Percentiles rank a stretch among this genome's conserved stretches.
phyloP scores from a whole-genome alignment of 2,113 vertebrate genomes.

The Austrofundulus limnaeus region DNA sequence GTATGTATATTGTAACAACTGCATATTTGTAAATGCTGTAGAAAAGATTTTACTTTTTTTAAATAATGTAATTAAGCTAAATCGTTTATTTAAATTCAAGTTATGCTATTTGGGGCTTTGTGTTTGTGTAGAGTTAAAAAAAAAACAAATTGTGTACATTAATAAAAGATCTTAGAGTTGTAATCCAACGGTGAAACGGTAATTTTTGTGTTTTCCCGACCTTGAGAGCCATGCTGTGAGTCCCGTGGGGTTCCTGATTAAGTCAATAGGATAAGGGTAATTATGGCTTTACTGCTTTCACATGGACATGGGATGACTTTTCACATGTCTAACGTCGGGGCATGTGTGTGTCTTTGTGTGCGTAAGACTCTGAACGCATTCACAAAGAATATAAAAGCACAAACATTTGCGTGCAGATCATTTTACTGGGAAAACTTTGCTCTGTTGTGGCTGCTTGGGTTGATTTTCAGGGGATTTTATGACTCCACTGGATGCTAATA shows the following conservation, averaged over 20 bases:
- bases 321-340: conserved; percentile 53
- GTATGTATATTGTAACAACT: conserved; percentile 45
- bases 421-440: neutral
- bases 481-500: neutral
- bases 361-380: neutral
- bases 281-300: conserved; percentile 73
- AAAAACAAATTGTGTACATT: conserved; percentile 33
- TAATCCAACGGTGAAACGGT: conserved; percentile 23
- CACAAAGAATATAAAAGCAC: neutral
- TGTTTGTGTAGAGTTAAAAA: conserved; percentile 49
- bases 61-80: conserved; percentile 58
- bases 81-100: conserved; percentile 54
- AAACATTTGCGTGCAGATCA: neutral
- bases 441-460: conserved; percentile 1
- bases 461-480: conserved; percentile 15
- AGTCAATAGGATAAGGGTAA: conserved; percentile 73
- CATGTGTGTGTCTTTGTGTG: neutral
- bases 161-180: conserved; percentile 70
- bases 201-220: conserved; percentile 33
- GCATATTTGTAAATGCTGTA: conserved; percentile 79
- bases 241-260: conserved; percentile 63
- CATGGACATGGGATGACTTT: conserved; percentile 65
- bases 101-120: conserved; percentile 43
- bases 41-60: conserved; percentile 62
- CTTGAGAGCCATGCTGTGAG: conserved; percentile 51